Percentiles rank a stretch among this genome's conserved stretches.
Evolutionary conservation across 2,113 vertebrate species (phyloP).

Genomic region (Papio anubis): DNA sequence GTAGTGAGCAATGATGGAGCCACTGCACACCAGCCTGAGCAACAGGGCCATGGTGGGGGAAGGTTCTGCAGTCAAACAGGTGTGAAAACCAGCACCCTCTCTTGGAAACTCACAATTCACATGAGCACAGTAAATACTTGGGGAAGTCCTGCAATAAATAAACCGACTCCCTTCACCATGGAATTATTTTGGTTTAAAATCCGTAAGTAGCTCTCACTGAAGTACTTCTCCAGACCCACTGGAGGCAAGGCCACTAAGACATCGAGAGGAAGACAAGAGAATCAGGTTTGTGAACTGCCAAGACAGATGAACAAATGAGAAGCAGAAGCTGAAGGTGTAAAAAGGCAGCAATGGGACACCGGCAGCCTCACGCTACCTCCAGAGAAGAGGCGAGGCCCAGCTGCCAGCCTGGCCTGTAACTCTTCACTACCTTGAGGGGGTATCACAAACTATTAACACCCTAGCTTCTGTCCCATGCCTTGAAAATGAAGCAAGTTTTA

Average conservation of each 20-base stretch:
- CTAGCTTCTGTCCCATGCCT: background rate
- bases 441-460: background rate
- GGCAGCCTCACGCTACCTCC: background rate
- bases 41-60: background rate
- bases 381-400: background rate
- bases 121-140: background rate
- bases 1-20: no score
- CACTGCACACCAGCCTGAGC: no score
- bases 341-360: background rate
- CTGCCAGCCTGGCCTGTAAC: no score
- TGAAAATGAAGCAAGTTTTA: background rate
- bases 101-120: background rate
- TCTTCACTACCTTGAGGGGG: background rate
- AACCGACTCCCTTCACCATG: background rate
- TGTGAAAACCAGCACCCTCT: constrained; percentile 4
- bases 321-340: background rate
- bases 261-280: background rate
- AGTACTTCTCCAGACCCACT: constrained; percentile 24
- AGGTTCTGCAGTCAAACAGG: background rate
- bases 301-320: background rate
- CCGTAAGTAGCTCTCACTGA: background rate
- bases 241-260: background rate
- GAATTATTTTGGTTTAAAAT: background rate
- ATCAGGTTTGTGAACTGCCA: background rate
- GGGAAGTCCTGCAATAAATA: background rate